Evolutionary conservation across 1,140 invertebrate species (phyloP).

Genomic region (Bombus cullumanus): DNA sequence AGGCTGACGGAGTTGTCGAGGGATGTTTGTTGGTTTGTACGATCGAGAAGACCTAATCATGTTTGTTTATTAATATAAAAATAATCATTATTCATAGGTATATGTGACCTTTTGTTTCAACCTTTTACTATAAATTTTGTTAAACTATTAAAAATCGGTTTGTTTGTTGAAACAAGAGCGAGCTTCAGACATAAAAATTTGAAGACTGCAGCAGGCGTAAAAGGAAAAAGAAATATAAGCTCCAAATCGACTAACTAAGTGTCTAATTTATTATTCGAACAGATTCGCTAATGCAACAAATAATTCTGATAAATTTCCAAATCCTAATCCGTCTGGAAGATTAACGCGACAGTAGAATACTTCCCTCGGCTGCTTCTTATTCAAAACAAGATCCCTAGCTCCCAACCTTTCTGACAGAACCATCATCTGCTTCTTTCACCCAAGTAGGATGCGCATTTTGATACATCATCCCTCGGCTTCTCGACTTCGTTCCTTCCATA

Average conservation of each 20-base stretch:
- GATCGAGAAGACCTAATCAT: too few species aligned
- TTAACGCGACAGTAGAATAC: background rate
- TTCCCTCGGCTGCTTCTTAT: background rate
- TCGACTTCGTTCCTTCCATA: slow-evolving; percentile 1
- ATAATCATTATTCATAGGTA: too few species aligned
- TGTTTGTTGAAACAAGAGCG: too few species aligned
- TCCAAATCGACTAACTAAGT: background rate
- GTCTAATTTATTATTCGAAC: slow-evolving; percentile 20
- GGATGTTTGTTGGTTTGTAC: too few species aligned
- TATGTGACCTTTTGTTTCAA: too few species aligned
- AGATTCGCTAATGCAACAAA: background rate
- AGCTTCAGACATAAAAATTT: too few species aligned
- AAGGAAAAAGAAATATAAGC: too few species aligned
- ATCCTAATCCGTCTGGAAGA: slow-evolving; percentile 5
- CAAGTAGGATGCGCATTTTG: slow-evolving; percentile 43
- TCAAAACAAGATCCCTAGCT: background rate
- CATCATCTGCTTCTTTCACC: background rate
- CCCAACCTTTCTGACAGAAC: background rate
- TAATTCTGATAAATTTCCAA: slow-evolving; percentile 18
- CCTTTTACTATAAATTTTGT: too few species aligned
- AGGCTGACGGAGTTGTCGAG: too few species aligned
- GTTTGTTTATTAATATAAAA: too few species aligned
- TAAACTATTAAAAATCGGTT: too few species aligned
- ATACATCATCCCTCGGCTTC: slow-evolving; percentile 1
- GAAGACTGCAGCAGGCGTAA: too few species aligned